Base-by-base conservation (phyloP, 2,797 vertebrate genomes). In the Lophius americanus region DNA sequence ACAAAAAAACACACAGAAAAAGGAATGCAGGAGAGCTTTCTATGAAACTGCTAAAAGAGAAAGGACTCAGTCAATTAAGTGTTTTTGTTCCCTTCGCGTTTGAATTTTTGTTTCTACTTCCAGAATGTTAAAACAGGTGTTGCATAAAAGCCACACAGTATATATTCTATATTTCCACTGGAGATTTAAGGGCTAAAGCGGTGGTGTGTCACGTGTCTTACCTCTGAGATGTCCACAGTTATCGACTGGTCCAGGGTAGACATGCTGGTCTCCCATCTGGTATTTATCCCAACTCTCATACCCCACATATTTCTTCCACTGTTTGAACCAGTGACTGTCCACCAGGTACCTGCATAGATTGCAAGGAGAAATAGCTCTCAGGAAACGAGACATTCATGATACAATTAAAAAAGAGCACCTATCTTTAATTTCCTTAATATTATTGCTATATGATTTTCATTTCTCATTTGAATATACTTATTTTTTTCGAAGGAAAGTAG, bases 281-380 rank as follows among this genome's bases (percentile, higher is more conserved):
- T 98, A 98, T 90, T 98, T 98, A 92, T 99, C 98, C 97, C 98
- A 99, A 81, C 96, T 98, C 92, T 99, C 98, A 93, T 95, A 99
- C 51, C 97, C 97, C 92, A 99, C 98, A 95, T 98, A 98, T 91
- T 99, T 99, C 89, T 98, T 99, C 98, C 98, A 99, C 93, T 98
- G 97, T 92, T 99, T 99, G 91, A 99, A 99, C 97, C 98, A 99
- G 84, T 94, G 97, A 92, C 97, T 98, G 93, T 99, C 98, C 72
- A 98, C 96, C 64, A 99, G 92, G 87, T 97, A 99, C 98, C 98
- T 99, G 88, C 3, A 64, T 38, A 66, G 23, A 69, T 47, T 33
- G 9, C 4, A 74, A 37, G 36, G 2, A 42, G 1, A 6, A 14
- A 32, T 4, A 70, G 41, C 38, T 4, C 4, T 36, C 2, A 46